Conservation (phyloP, 2,888 invertebrate species). For the Hyposoter didymator region DNA sequence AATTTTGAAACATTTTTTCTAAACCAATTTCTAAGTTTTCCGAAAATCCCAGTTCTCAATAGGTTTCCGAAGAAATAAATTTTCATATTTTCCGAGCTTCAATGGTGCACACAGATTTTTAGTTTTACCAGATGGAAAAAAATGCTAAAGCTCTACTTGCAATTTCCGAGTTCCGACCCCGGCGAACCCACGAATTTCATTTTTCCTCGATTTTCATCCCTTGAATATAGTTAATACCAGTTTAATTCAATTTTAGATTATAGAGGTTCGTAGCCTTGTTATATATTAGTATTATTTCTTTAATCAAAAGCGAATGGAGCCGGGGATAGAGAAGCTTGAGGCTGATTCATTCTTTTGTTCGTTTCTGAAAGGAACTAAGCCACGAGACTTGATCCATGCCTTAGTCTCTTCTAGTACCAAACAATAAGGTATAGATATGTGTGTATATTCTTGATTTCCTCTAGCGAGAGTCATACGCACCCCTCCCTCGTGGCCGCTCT, state of each 20-base stretch:
- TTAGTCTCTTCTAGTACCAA: constrained; percentile 10
- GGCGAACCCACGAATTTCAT: not conserved
- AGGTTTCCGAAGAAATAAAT: too few relatives aligned
- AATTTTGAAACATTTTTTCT: not conserved
- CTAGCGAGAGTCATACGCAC: constrained; percentile 14
- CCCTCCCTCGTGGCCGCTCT: constrained; percentile 26
- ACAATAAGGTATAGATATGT: not conserved
- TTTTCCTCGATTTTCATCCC: not conserved
- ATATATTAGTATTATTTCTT: constrained; percentile 15
- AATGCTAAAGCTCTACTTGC: not conserved
- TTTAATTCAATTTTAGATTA: not conserved
- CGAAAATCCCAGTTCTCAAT: not conserved
- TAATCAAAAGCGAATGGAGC: not conserved
- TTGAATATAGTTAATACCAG: not conserved
- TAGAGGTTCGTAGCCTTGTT: not conserved
- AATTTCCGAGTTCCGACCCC: not conserved
- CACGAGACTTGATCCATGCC: not conserved
- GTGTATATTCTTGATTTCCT: constrained; percentile 5
- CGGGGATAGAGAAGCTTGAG: not conserved
- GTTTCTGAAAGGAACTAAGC: constrained; percentile 14
- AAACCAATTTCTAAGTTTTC: not conserved
- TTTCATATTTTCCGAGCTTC: too few relatives aligned
- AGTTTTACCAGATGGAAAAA: too few relatives aligned
- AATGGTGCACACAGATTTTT: too few relatives aligned
- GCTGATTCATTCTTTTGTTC: constrained; percentile 17